Conservation (phyloP, 1,140 invertebrate genomes). For the Epicauta chinensis region DNA sequence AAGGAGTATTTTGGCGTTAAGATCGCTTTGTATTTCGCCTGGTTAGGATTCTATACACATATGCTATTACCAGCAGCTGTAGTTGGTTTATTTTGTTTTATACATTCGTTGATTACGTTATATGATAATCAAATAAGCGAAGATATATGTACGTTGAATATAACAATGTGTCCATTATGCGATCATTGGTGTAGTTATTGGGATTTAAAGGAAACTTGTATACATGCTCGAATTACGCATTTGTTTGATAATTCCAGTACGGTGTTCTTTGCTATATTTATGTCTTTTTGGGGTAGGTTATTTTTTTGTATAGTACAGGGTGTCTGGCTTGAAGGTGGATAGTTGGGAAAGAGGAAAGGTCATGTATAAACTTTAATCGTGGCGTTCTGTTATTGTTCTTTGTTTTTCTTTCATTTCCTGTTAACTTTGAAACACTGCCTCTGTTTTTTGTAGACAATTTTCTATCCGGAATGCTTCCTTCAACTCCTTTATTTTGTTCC, state of each 20-base stretch:
- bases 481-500: too few species aligned
- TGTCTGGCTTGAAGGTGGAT: too few species aligned
- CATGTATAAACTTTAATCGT: too few species aligned
- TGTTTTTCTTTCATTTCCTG: too few species aligned
- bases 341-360: too few species aligned
- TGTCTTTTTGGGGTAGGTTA: conserved; percentile 88
- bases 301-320: too few species aligned
- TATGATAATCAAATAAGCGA: conserved; percentile 67
- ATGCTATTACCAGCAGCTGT: conserved; percentile 85
- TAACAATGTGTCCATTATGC: conserved; percentile 79
- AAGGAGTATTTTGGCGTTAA: conserved; percentile 92
- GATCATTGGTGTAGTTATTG: conserved; percentile 83
- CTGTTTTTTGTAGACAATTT: too few species aligned
- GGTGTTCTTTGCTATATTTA: conserved; percentile 90
- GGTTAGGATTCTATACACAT: conserved; percentile 94
- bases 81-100: conserved; percentile 74
- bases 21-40: conserved; percentile 90
- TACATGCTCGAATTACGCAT: conserved; percentile 81
- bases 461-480: too few species aligned
- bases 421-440: too few species aligned
- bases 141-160: conserved; percentile 68
- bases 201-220: conserved; percentile 79
- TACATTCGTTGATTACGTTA: conserved; percentile 72
- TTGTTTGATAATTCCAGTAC: conserved; percentile 94
- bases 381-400: too few species aligned